Conservation (phyloP, 2,797 vertebrate species). For the Trachops cirrhosus region DNA sequence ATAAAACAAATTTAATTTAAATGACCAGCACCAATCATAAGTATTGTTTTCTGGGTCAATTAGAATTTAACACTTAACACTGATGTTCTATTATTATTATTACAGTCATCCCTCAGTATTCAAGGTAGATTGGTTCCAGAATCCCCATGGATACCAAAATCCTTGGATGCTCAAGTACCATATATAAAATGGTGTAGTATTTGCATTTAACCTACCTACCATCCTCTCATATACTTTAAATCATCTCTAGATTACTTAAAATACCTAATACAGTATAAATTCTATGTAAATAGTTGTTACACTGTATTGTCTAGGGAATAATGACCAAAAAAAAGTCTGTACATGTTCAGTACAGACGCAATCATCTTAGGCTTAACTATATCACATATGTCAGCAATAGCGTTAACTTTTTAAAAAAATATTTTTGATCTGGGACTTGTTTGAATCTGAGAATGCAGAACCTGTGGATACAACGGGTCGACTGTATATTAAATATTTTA, state of each 20-base stretch:
- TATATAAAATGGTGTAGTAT: not conserved
- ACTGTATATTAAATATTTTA: not conserved
- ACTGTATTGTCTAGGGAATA: not conserved
- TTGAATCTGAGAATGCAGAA: not conserved
- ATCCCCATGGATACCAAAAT: not conserved
- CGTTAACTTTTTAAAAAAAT: not conserved
- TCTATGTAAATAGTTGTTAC: not conserved
- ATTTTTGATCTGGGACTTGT: not conserved
- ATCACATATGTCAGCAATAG: not conserved
- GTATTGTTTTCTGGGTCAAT: not conserved
- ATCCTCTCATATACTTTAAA: not conserved
- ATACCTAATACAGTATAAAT: not conserved
- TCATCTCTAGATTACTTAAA: not conserved
- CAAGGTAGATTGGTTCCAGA: not conserved
- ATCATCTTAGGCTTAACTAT: not conserved
- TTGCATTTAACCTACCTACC: not conserved
- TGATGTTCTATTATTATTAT: not conserved
- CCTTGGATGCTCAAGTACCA: not conserved
- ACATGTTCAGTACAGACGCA: not conserved
- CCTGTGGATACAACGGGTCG: not conserved
- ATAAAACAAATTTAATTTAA: conserved; percentile 25
- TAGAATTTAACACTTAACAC: not conserved
- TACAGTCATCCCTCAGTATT: not conserved
- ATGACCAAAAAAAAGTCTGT: not conserved
- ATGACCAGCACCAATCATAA: not conserved